Evolutionary conservation across 2,797 vertebrate genomes (phyloP), one percentile per base, ranked within the genome.

Genomic region (Peromyscus melanophrys): DNA sequence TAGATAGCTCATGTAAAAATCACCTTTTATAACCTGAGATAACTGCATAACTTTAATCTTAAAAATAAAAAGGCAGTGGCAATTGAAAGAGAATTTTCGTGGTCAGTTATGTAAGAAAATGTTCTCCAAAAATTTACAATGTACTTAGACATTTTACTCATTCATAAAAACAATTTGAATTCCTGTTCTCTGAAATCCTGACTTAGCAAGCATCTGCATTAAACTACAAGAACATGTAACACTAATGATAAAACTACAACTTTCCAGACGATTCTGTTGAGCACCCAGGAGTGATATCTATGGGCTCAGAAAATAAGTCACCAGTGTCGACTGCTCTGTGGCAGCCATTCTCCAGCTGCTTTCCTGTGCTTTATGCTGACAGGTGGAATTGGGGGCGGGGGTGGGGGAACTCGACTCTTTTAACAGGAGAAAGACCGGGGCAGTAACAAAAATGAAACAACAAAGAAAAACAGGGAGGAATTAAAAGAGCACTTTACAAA

Each of bases 371-470:
- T 31, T 46, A 16, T 31, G 7, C 23, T 49, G 31, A 10, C 4
- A 1, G 27, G 27, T 11, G 7, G n/a, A 25, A 40, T 1, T 31
- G 67, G 2, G 17, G 17, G 10, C 5, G 7, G 6, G 23, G 4
- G 52, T 0, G 6, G 25, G 17, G 4, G 21, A 29, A 31, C 13
- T 67, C 31, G 7, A 14, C 6, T 43, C 85, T 96, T 61, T 90
- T 11, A 75, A 46, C 17, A n/a, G 21, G 55, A 80, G 57, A 84
- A 80, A 61, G 19, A 17, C 12, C 23, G 2, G 16, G 6, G 2
- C 25, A 14, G 27, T 59, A 21, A 63, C 11, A 71, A 73, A 43
- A 59, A 9, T 59, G 21, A 37, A 43, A 52, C 43, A 27, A 59
- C 23, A 46, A 16, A 19, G 4, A 46, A 40, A 90, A 29, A 6